Percentiles rank a stretch among this genome's conserved stretches.
These are phyloP conservation scores for Argynnis bischoffii DNA, from an alignment of 2,888 invertebrate genomes.

Conservation along the genomic window DNA sequence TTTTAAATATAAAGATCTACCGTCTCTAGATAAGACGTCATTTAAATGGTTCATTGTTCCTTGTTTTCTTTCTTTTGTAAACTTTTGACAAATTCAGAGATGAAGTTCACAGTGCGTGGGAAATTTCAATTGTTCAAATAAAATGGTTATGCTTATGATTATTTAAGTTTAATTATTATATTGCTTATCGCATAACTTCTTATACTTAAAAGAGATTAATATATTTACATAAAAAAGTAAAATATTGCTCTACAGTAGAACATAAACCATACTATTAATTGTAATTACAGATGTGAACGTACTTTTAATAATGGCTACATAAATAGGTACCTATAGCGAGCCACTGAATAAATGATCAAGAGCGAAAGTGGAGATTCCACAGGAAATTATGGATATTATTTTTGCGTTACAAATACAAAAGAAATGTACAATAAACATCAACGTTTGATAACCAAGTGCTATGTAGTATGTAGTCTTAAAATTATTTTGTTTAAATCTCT, in stretches of 20 bases:
- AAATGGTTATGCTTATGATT: slow-evolving; percentile 24
- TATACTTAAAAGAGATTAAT: slow-evolving; percentile 1
- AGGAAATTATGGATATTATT: slow-evolving; percentile 9
- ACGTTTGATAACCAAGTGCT: slow-evolving; percentile 6
- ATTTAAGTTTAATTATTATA: slow-evolving; percentile 25
- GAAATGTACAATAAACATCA: slow-evolving; percentile 5
- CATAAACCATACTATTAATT: too few relatives aligned
- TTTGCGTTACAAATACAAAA: slow-evolving; percentile 8
- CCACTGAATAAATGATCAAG: not conserved
- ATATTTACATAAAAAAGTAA: not conserved
- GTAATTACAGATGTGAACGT: too few relatives aligned
- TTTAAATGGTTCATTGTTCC: slow-evolving; percentile 69
- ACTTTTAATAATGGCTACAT: not conserved
- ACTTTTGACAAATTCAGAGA: slow-evolving; percentile 50
- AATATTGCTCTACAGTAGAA: not conserved
- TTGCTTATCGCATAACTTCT: slow-evolving; percentile 8
- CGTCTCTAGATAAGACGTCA: slow-evolving; percentile 62
- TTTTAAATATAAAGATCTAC: slow-evolving; percentile 64
- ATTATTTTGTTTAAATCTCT: slow-evolving; percentile 11
- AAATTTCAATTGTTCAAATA: slow-evolving; percentile 35
- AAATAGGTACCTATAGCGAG: not conserved
- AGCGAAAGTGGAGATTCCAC: slow-evolving; percentile 11
- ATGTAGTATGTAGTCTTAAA: slow-evolving; percentile 1
- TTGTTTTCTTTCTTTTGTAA: slow-evolving; percentile 51
- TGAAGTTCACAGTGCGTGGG: slow-evolving; percentile 48